A percentile compares a stretch with the other conserved stretches of the same genome.
Conservation (phyloP, 2,113 vertebrate species). For the Ptyas mucosa region DNA sequence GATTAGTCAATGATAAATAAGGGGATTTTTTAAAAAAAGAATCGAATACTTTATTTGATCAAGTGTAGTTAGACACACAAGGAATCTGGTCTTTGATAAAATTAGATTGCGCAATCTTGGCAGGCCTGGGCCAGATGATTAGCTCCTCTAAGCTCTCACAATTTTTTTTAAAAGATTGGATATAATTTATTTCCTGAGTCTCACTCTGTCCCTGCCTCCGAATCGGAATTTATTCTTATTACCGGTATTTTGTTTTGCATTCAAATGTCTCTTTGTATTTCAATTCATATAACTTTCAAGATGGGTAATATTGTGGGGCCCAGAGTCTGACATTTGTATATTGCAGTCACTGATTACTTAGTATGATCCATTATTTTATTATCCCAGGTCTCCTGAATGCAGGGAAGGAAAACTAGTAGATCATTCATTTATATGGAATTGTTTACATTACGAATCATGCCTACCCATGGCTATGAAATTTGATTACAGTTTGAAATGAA, state of each 20-base stretch:
- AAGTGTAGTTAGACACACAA: no score
- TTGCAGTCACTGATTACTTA: not conserved
- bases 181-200: not conserved
- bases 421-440: not conserved
- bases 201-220: not conserved
- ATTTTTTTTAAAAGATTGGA: not conserved
- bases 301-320: not conserved
- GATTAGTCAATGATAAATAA: not conserved
- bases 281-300: not conserved
- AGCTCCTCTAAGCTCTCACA: not conserved
- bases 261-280: not conserved
- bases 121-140: not conserved
- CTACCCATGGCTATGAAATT: not conserved
- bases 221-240: not conserved
- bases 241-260: not conserved
- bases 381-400: not conserved
- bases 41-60: no score
- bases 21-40: not conserved
- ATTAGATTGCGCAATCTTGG: not conserved
- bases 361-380: not conserved
- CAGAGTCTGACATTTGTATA: not conserved
- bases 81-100: not conserved
- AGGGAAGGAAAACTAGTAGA: not conserved
- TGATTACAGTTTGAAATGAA: not conserved
- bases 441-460: not conserved